Evolutionary conservation across 1,140 invertebrate genomes (phyloP).

Genomic region (Oncopeltus fasciatus): DNA sequence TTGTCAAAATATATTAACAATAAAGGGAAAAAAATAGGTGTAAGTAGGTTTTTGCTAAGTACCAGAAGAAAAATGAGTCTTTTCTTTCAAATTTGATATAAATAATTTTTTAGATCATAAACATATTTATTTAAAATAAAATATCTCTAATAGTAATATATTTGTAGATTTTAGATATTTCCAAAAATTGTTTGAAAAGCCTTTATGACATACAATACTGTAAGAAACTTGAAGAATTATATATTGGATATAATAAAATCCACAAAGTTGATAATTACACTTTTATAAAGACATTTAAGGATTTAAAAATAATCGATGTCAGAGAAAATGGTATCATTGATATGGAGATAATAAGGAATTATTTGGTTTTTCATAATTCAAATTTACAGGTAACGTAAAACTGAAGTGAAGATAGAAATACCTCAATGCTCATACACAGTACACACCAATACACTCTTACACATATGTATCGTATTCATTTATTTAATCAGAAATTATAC

Average conservation of each 20-base stretch:
- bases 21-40: not conserved
- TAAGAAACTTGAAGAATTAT: not conserved
- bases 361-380: not conserved
- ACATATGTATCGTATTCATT: not conserved
- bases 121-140: not conserved
- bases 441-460: not conserved
- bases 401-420: not conserved
- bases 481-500: not conserved
- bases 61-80: not conserved
- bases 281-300: not conserved
- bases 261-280: not conserved
- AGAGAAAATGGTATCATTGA: not conserved
- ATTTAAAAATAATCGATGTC: not conserved
- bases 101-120: not conserved
- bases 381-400: not conserved
- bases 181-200: not conserved
- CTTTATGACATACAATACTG: not conserved
- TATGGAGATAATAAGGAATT: not conserved
- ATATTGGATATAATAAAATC: not conserved
- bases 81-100: not conserved
- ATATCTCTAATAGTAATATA: too few species aligned
- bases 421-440: not conserved
- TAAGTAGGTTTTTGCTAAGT: not conserved
- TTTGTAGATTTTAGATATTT: not conserved
- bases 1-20: not conserved